Conservation (phyloP, 2,888 invertebrate genomes). For the Apamea epomidion region DNA sequence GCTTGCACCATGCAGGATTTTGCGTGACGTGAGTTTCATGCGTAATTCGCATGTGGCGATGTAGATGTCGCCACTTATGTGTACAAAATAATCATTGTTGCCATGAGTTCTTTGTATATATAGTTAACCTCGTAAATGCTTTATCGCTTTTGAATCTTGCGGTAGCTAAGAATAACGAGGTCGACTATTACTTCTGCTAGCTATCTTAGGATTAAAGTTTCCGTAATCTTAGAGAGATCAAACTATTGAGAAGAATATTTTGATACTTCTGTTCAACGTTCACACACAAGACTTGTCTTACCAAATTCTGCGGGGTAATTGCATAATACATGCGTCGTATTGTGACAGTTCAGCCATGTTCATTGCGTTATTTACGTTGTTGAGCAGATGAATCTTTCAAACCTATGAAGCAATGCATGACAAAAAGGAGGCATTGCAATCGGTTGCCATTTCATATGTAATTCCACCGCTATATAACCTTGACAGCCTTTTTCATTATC, state of each 20-base stretch:
- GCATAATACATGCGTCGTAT: background rate
- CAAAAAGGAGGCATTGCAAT: background rate
- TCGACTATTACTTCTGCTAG: no score
- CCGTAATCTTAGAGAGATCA: background rate
- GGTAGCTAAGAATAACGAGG: no score
- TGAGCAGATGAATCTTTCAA: background rate
- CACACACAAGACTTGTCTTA: background rate
- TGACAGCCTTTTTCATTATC: background rate
- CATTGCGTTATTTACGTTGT: background rate
- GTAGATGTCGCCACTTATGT: no score
- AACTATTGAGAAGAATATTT: background rate
- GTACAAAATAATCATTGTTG: no score
- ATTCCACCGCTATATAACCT: background rate
- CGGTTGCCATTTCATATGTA: background rate
- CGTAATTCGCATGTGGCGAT: no score
- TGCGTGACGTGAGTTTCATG: no score
- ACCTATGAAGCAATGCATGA: background rate
- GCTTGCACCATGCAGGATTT: no score
- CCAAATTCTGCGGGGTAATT: background rate
- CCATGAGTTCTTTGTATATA: no score
- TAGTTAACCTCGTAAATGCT: no score
- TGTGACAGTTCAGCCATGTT: background rate
- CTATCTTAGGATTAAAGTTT: no score
- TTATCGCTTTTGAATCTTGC: no score
- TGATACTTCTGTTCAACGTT: background rate